A percentile compares a stretch with the other conserved stretches of the same genome.
Evolutionary conservation across 1,140 invertebrate species (phyloP).

Genomic region (Hesperophylax magnus): DNA sequence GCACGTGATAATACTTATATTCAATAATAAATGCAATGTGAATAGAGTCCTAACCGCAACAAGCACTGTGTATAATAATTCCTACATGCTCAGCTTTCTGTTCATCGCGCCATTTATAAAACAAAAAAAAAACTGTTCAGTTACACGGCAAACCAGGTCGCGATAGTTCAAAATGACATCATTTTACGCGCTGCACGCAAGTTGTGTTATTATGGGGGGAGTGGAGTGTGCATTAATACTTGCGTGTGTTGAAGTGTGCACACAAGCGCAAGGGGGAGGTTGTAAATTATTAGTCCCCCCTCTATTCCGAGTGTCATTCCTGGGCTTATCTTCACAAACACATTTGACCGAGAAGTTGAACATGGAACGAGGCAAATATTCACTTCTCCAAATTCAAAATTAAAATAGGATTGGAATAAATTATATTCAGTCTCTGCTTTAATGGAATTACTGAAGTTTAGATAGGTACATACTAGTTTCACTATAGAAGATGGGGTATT

Average conservation of each 20-base stretch:
- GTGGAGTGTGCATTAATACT: constrained; percentile 8
- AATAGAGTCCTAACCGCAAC: too few species aligned
- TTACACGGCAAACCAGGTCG: not conserved
- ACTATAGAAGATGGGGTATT: too few species aligned
- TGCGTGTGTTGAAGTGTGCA: constrained; percentile 11
- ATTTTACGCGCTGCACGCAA: not conserved
- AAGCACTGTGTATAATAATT: too few species aligned
- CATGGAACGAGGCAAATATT: constrained; percentile 34
- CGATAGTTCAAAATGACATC: not conserved
- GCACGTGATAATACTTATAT: too few species aligned
- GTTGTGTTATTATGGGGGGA: constrained; percentile 12
- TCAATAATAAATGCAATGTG: too few species aligned
- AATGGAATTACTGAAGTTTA: too few species aligned
- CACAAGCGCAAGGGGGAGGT: not conserved
- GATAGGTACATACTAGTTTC: too few species aligned
- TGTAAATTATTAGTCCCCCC: constrained; percentile 29
- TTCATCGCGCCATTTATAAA: not conserved
- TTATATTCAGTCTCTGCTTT: too few species aligned
- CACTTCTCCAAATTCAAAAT: constrained; percentile 12
- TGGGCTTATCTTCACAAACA: constrained; percentile 32
- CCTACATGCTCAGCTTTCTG: not conserved
- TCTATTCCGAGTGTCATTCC: constrained; percentile 35
- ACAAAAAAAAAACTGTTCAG: not conserved
- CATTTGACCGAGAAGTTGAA: constrained; percentile 33
- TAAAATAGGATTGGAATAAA: not conserved